These are phyloP conservation scores for Unio pictorum DNA, from an alignment of 2,888 invertebrate genomes.

Conservation along the genomic window DNA sequence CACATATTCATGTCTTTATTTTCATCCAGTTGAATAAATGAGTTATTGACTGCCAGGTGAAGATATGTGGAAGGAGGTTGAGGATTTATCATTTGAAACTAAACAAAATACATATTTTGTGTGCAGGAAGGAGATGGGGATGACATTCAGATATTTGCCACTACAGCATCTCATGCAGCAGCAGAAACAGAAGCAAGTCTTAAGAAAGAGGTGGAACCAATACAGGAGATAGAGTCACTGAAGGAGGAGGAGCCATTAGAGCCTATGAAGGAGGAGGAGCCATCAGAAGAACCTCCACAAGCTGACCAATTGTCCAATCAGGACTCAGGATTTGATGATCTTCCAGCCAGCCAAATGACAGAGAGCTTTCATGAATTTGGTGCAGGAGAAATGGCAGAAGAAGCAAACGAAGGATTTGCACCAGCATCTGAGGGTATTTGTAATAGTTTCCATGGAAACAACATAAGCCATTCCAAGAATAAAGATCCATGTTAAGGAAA, in stretches of 20 bases:
- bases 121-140: slow-evolving; percentile 10
- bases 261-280: slow-evolving; percentile 14
- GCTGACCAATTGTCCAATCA: slow-evolving; percentile 12
- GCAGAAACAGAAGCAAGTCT: neutral
- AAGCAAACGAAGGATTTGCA: slow-evolving; percentile 56
- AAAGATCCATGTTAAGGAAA: no score
- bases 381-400: slow-evolving; percentile 50
- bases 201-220: slow-evolving; percentile 3
- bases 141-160: slow-evolving; percentile 31
- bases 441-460: neutral
- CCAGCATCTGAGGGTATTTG: slow-evolving; percentile 50
- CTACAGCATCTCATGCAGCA: slow-evolving; percentile 4
- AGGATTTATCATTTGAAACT: neutral
- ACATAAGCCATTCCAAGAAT: no score
- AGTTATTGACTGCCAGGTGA: no score
- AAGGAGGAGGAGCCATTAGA: slow-evolving; percentile 7
- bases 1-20: no score
- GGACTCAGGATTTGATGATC: neutral
- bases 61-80: no score
- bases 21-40: no score
- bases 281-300: slow-evolving; percentile 8
- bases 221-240: slow-evolving; percentile 7
- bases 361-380: slow-evolving; percentile 59
- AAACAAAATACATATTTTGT: neutral
- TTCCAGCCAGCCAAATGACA: slow-evolving; percentile 24